These are phyloP conservation scores for Pipistrellus pygmaeus DNA, from an alignment of 2,797 vertebrate genomes.

Conservation along the genomic window DNA sequence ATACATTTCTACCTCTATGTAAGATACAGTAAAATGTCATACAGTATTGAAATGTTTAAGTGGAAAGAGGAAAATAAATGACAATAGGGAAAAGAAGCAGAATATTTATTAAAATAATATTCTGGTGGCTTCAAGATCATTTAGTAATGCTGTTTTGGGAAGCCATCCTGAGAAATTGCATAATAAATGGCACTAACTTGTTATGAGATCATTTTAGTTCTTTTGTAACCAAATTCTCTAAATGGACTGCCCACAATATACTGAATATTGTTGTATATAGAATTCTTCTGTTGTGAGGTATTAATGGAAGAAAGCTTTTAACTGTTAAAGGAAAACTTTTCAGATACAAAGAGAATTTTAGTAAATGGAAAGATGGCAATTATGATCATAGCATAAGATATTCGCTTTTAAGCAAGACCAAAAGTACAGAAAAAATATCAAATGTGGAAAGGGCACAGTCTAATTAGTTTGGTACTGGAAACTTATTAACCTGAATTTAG, in stretches of 20 bases:
- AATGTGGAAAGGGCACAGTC: background rate
- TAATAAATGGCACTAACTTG: slow-evolving; percentile 5
- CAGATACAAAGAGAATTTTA: slow-evolving; percentile 66
- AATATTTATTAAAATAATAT: slow-evolving; percentile 36
- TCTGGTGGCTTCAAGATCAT: slow-evolving; percentile 13
- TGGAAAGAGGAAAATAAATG: background rate
- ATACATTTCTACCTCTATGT: background rate
- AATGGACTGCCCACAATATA: slow-evolving; percentile 30
- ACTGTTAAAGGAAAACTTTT: slow-evolving; percentile 57
- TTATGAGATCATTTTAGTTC: background rate
- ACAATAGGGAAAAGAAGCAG: background rate
- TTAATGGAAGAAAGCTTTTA: slow-evolving; percentile 70
- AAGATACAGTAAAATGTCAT: background rate
- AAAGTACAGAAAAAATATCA: slow-evolving; percentile 53
- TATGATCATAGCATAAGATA: slow-evolving; percentile 59
- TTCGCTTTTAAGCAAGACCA: slow-evolving; percentile 36
- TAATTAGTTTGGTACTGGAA: background rate
- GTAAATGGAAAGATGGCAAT: slow-evolving; percentile 67
- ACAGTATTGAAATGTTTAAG: background rate
- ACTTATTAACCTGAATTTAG: background rate
- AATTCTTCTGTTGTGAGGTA: slow-evolving; percentile 50
- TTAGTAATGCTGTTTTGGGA: slow-evolving; percentile 44
- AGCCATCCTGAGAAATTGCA: background rate
- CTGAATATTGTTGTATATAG: slow-evolving; percentile 13
- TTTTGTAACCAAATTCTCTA: slow-evolving; percentile 55